A percentile compares a stretch with the other conserved stretches of the same genome.
phyloP scores from a whole-genome alignment of 2,888 invertebrate genomes.

The Callosobruchus maculatus region DNA sequence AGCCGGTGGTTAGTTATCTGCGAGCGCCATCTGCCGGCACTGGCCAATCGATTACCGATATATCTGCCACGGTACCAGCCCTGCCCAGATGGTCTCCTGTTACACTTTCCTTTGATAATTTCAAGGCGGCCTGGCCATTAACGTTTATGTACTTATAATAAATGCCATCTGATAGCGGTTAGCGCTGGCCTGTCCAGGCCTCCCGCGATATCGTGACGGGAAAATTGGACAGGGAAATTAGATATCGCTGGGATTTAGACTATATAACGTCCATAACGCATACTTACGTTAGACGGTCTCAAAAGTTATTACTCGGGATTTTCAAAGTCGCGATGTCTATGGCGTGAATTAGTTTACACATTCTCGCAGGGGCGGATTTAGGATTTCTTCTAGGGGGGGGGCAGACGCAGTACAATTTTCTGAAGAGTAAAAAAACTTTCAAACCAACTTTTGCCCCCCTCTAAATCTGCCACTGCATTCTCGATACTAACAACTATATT shows the following conservation, averaged over 20 bases:
- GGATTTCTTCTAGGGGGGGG: too few relatives aligned
- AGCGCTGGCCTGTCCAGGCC: constrained; percentile 10
- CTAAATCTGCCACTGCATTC: too few relatives aligned
- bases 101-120: constrained; percentile 45
- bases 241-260: constrained; percentile 3
- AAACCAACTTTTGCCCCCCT: too few relatives aligned
- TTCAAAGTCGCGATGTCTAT: too few relatives aligned
- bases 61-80: constrained; percentile 13
- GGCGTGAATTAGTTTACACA: too few relatives aligned
- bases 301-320: too few relatives aligned
- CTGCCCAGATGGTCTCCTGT: constrained; percentile 26
- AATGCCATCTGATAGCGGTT: constrained; percentile 29
- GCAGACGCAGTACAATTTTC: too few relatives aligned
- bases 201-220: background rate
- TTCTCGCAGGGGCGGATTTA: too few relatives aligned
- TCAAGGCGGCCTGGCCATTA: constrained; percentile 39
- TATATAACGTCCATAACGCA: too few relatives aligned
- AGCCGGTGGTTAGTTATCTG: constrained; percentile 47
- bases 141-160: constrained; percentile 37
- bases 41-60: constrained; percentile 46
- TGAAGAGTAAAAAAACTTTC: too few relatives aligned
- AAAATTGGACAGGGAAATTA: constrained; percentile 6
- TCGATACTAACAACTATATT: too few relatives aligned
- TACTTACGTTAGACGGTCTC: too few relatives aligned
- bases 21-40: constrained; percentile 11